A percentile compares a stretch with the other conserved stretches of the same genome.
phyloP scores from a whole-genome alignment of 2,888 invertebrate species.

The Gryllus longicercus region DNA sequence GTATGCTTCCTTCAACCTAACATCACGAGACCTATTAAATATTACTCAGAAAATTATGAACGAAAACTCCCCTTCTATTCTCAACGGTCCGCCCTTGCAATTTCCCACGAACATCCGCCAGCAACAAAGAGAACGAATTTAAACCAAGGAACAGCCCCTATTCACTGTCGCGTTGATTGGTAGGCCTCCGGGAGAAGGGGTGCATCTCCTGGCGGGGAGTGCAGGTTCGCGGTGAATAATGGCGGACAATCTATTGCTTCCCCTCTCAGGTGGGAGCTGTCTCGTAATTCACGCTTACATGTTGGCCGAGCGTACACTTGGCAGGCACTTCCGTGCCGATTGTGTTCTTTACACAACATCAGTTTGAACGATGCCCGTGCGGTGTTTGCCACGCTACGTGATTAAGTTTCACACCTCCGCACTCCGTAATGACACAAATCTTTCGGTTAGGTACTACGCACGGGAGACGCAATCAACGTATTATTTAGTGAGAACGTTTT shows the following conservation, averaged over 20 bases:
- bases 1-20: too few species aligned
- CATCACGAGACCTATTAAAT: too few species aligned
- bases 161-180: background rate
- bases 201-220: background rate
- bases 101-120: too few species aligned
- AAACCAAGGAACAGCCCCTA: background rate
- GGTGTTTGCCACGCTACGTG: background rate
- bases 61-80: too few species aligned
- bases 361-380: background rate
- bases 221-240: background rate
- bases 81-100: too few species aligned
- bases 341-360: background rate
- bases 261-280: background rate
- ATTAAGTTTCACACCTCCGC: too few species aligned
- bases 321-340: background rate
- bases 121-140: background rate
- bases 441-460: too few species aligned
- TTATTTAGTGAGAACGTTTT: too few species aligned
- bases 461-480: too few species aligned
- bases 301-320: background rate
- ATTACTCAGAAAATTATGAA: too few species aligned
- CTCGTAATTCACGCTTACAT: background rate
- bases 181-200: background rate
- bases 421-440: too few species aligned
- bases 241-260: conserved; percentile 8